phyloP scores from a whole-genome alignment of 2,888 invertebrate genomes.

The Galerucella pusilla region DNA sequence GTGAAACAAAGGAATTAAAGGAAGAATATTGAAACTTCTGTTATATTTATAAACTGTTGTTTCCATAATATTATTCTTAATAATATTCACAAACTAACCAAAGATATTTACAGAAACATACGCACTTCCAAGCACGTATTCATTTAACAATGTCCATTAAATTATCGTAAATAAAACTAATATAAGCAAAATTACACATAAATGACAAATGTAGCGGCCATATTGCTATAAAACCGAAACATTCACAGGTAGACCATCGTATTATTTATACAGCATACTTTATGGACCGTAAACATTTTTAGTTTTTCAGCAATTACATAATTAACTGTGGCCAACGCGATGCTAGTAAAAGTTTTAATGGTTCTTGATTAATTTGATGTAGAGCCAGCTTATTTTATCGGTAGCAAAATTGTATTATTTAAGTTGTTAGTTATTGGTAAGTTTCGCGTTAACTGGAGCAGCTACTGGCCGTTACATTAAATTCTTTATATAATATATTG shows the following conservation, averaged over 20 bases:
- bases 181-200: conserved; percentile 55
- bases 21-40: too few relatives aligned
- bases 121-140: conserved; percentile 51
- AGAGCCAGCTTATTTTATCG: conserved; percentile 41
- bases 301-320: conserved; percentile 62
- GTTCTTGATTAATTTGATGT: conserved; percentile 59
- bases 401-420: conserved; percentile 43
- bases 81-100: background rate
- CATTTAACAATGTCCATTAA: conserved; percentile 54
- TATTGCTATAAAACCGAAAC: conserved; percentile 57
- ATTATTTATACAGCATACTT: conserved; percentile 62
- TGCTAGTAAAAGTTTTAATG: conserved; percentile 54
- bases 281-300: conserved; percentile 61
- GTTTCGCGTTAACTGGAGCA: background rate
- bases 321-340: conserved; percentile 59
- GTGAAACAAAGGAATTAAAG: too few relatives aligned
- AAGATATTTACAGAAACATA: conserved; percentile 39
- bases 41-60: background rate
- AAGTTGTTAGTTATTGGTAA: background rate
- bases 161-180: conserved; percentile 52
- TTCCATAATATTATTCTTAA: background rate
- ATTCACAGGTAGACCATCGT: conserved; percentile 58
- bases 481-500: background rate
- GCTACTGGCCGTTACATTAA: background rate
- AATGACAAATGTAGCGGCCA: conserved; percentile 58